Percentiles rank a stretch among this genome's conserved stretches.
Evolutionary conservation across 2,888 invertebrate genomes (phyloP).

Genomic region (Eumerus sabulonum): DNA sequence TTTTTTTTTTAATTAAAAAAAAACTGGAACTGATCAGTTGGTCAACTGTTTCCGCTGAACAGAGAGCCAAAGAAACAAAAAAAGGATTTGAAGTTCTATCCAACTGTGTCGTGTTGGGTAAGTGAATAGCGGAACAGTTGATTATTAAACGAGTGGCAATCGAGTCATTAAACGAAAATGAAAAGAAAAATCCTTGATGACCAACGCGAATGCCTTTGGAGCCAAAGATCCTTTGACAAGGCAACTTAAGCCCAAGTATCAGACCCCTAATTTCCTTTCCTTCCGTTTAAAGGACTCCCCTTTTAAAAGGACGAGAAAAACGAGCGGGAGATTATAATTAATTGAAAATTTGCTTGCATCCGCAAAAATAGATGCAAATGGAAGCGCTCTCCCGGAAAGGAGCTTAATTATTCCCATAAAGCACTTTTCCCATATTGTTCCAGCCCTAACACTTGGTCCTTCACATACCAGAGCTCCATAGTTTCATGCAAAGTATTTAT

Average conservation of each 20-base stretch:
- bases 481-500: not conserved
- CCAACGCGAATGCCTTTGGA: conserved; percentile 21
- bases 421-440: conserved; percentile 59
- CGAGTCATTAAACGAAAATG: conserved; percentile 1
- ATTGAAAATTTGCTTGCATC: conserved; percentile 58
- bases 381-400: conserved; percentile 55
- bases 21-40: too few species aligned
- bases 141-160: conserved; percentile 40
- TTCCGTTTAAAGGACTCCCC: conserved; percentile 1
- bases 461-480: conserved; percentile 2
- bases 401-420: conserved; percentile 64
- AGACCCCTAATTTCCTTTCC: conserved; percentile 50
- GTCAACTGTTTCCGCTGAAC: too few species aligned
- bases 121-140: conserved; percentile 27
- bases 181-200: conserved; percentile 14
- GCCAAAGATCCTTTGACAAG: conserved; percentile 14
- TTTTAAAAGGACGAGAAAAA: conserved; percentile 6
- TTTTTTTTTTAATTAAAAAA: not conserved
- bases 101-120: conserved; percentile 48
- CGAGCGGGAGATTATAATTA: conserved; percentile 58
- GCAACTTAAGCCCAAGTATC: conserved; percentile 45
- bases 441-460: conserved; percentile 9
- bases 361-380: conserved; percentile 63
- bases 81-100: conserved; percentile 8
- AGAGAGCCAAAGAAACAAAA: too few species aligned